These are phyloP conservation scores for Phragmatobia fuliginosa DNA, from an alignment of 2,888 invertebrate species.

Conservation along the genomic window DNA sequence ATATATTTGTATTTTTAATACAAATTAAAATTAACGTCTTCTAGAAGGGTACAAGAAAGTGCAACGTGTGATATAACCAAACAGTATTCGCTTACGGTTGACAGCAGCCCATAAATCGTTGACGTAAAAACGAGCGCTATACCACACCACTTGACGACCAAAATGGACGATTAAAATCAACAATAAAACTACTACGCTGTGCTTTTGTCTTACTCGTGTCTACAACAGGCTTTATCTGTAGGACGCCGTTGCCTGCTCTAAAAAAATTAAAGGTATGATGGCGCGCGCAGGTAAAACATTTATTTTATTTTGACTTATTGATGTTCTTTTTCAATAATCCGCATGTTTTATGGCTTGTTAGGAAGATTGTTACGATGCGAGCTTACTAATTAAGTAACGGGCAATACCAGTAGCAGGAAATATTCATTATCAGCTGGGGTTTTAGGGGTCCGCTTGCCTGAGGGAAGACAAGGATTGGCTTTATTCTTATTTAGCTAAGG, in stretches of 20 bases:
- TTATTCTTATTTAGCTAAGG: constrained; percentile 23
- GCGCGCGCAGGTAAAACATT: constrained; percentile 79
- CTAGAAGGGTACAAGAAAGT: constrained; percentile 52
- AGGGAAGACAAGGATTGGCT: constrained; percentile 18
- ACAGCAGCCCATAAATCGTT: constrained; percentile 62
- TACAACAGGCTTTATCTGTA: constrained; percentile 78
- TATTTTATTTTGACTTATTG: constrained; percentile 74
- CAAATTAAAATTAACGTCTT: constrained; percentile 6
- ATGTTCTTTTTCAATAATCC: constrained; percentile 81
- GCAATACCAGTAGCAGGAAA: constrained; percentile 73
- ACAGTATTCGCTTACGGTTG: constrained; percentile 51
- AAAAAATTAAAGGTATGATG: constrained; percentile 65
- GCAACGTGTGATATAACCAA: constrained; percentile 54
- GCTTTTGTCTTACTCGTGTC: constrained; percentile 84
- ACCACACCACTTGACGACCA: constrained; percentile 64
- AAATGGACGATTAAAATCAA: constrained; percentile 79
- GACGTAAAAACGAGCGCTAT: constrained; percentile 65
- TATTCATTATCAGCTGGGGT: constrained; percentile 53
- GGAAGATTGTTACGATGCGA: constrained; percentile 73
- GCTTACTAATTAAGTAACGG: constrained; percentile 74
- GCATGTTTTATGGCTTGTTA: constrained; percentile 83
- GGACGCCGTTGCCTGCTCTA: constrained; percentile 66
- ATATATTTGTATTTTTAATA: neutral
- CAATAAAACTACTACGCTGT: constrained; percentile 77
- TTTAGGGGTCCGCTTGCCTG: constrained; percentile 32